Percentiles rank a stretch among this genome's conserved stretches.
Evolutionary conservation across 1,140 invertebrate genomes (phyloP).

Genomic region (Neodiprion virginianus): DNA sequence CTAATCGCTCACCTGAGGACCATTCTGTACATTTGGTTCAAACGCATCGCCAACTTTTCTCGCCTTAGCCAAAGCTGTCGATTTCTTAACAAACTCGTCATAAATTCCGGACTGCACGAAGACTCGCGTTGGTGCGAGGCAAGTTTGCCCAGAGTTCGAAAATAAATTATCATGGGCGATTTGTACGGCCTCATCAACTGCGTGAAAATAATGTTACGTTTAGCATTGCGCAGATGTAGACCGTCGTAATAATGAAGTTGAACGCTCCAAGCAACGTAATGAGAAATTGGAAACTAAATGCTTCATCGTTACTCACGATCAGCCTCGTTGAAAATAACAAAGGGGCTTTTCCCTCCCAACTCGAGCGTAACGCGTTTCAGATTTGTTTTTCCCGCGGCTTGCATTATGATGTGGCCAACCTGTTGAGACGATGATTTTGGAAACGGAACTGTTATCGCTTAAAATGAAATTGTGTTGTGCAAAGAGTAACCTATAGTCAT

Average conservation of each 20-base stretch:
- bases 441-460: not conserved
- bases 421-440: slow-evolving; percentile 13
- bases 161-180: slow-evolving; percentile 69
- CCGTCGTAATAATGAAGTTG: not conserved
- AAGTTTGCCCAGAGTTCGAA: slow-evolving; percentile 75
- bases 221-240: not conserved
- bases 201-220: slow-evolving; percentile 20
- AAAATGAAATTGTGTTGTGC: slow-evolving; percentile 5
- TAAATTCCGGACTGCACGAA: slow-evolving; percentile 76
- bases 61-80: slow-evolving; percentile 61
- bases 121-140: slow-evolving; percentile 72
- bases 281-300: not conserved
- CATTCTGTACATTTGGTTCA: slow-evolving; percentile 63
- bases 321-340: slow-evolving; percentile 76
- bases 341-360: slow-evolving; percentile 79
- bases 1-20: slow-evolving; percentile 65
- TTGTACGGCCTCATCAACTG: slow-evolving; percentile 70
- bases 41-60: slow-evolving; percentile 73
- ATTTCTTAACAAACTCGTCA: slow-evolving; percentile 72
- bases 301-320: slow-evolving; percentile 35
- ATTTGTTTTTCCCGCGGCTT: slow-evolving; percentile 70
- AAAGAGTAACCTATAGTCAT: slow-evolving; percentile 2
- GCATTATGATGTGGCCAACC: slow-evolving; percentile 70
- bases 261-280: not conserved
- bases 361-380: slow-evolving; percentile 77